These are phyloP conservation scores for Meganola albula DNA, from an alignment of 2,888 invertebrate species.

Conservation along the genomic window DNA sequence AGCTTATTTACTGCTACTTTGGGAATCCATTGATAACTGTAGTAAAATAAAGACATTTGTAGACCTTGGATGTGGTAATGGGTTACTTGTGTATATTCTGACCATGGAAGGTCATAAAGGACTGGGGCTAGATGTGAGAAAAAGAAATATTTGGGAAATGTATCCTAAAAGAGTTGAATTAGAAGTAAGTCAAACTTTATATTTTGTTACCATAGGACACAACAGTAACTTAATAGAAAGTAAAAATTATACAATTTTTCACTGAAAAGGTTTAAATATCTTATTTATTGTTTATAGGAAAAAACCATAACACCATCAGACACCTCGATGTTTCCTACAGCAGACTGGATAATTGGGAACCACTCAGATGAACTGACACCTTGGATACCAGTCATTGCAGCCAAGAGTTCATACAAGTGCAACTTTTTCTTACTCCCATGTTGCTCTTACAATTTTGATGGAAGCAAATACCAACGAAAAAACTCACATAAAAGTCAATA, in stretches of 20 bases:
- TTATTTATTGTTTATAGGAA: constrained; percentile 67
- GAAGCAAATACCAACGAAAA: constrained; percentile 86
- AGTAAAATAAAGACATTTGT: constrained; percentile 81
- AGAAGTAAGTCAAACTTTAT: constrained; percentile 78
- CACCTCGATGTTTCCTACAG: constrained; percentile 81
- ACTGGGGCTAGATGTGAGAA: constrained; percentile 89
- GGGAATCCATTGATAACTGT: constrained; percentile 80
- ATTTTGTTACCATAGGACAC: too few relatives aligned
- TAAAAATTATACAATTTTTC: background rate
- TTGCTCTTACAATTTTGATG: constrained; percentile 94
- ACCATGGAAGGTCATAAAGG: constrained; percentile 89
- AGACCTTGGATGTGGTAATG: constrained; percentile 99
- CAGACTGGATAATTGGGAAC: constrained; percentile 97
- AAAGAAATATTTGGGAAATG: constrained; percentile 91
- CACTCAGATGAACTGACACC: constrained; percentile 99
- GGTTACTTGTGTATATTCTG: constrained; percentile 92
- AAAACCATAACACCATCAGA: constrained; percentile 83
- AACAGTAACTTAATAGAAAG: too few relatives aligned
- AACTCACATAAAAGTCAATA: constrained; percentile 87
- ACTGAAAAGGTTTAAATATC: background rate
- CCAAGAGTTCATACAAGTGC: constrained; percentile 83
- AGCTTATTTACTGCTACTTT: constrained; percentile 88
- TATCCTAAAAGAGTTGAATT: constrained; percentile 82
- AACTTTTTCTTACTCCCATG: constrained; percentile 96
- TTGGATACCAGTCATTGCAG: constrained; percentile 96